Percentiles rank a stretch among this genome's conserved stretches.
These are phyloP conservation scores for Nyctalus aviator DNA, from an alignment of 2,797 vertebrate species.

Conservation along the genomic window DNA sequence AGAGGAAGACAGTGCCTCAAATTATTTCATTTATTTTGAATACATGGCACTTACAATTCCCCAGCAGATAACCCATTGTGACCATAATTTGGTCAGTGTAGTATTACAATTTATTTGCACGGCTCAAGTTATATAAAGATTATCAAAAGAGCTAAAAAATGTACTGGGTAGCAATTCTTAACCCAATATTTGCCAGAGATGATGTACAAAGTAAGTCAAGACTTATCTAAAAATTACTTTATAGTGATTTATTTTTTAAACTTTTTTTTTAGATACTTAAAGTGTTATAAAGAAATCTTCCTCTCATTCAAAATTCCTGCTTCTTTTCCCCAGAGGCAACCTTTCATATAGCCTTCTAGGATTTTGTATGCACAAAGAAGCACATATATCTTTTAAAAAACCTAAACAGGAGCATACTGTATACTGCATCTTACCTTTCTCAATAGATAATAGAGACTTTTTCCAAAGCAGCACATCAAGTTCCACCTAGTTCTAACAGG, in stretches of 20 bases:
- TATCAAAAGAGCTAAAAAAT: neutral
- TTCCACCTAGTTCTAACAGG: slow-evolving; percentile 27
- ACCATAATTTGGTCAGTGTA: neutral
- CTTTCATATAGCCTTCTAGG: neutral
- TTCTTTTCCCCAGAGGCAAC: neutral
- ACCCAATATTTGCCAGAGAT: neutral
- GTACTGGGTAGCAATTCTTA: neutral
- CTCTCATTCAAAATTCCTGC: slow-evolving; percentile 38
- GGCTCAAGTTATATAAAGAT: neutral
- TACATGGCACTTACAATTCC: neutral
- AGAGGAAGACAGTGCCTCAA: slow-evolving; percentile 6
- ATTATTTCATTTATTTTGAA: slow-evolving; percentile 25
- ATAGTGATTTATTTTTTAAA: slow-evolving; percentile 21
- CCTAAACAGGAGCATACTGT: neutral
- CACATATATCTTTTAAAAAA: neutral
- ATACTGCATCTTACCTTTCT: slow-evolving; percentile 16
- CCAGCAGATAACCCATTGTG: neutral
- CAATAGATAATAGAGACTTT: neutral
- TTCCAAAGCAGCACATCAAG: neutral
- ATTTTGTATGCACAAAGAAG: neutral
- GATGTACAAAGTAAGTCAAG: slow-evolving; percentile 1
- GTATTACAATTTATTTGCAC: slow-evolving; percentile 29
- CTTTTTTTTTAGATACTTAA: neutral
- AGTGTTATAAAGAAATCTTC: slow-evolving; percentile 52
- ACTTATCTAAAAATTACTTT: slow-evolving; percentile 4